Evolutionary conservation across 2,797 vertebrate genomes (phyloP).

Genomic region (Bradypodion ventrale): DNA sequence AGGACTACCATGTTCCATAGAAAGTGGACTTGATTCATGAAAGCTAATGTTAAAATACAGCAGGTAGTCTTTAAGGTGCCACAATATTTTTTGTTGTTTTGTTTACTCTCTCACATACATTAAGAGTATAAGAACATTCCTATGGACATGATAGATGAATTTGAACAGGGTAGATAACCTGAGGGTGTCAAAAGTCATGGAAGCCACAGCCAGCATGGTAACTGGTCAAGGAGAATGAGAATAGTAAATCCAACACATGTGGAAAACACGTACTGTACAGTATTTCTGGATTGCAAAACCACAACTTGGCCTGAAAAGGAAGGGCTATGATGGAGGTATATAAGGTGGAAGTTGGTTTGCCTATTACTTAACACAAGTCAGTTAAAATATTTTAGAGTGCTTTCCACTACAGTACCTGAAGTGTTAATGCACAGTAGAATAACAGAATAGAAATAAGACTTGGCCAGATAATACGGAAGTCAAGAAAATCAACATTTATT

Average conservation of each 20-base stretch:
- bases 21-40: too few relatives aligned
- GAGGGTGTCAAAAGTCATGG: too few relatives aligned
- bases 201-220: too few relatives aligned
- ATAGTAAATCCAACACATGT: too few relatives aligned
- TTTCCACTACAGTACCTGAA: background rate
- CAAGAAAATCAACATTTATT: background rate
- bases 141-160: background rate
- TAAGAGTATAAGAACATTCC: background rate
- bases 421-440: background rate
- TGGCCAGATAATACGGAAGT: background rate
- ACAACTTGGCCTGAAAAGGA: background rate
- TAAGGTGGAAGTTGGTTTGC: background rate
- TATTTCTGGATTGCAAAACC: background rate
- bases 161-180: background rate
- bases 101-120: too few relatives aligned
- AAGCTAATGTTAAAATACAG: too few relatives aligned
- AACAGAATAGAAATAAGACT: background rate
- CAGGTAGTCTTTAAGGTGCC: too few relatives aligned
- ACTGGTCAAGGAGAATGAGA: too few relatives aligned
- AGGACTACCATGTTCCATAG: background rate
- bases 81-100: too few relatives aligned
- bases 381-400: background rate
- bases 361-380: background rate
- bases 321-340: background rate
- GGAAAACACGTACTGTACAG: too few relatives aligned